phyloP scores from a whole-genome alignment of 2,888 invertebrate genomes.

The Xestia xanthographa region DNA sequence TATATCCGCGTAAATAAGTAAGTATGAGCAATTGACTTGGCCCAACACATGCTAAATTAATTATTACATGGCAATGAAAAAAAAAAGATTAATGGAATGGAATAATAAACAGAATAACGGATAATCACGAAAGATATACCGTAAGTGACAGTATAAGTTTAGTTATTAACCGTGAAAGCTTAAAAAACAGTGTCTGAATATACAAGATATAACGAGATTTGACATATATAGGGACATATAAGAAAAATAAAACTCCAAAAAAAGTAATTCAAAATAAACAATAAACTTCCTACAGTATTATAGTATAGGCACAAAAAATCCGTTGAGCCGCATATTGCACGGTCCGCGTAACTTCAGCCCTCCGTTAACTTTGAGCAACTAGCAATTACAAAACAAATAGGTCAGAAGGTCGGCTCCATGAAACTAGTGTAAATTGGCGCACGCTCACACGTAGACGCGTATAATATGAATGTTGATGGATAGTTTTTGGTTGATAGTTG shows the following conservation, averaged over 20 bases:
- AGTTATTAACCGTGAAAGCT: too few species aligned
- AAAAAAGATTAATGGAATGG: too few species aligned
- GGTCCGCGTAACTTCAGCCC: slow-evolving; percentile 18
- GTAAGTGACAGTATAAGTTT: too few species aligned
- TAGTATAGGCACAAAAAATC: slow-evolving; percentile 28
- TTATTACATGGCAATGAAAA: not conserved
- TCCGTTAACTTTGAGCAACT: slow-evolving; percentile 49
- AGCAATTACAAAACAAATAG: slow-evolving; percentile 11
- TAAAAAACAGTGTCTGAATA: too few species aligned
- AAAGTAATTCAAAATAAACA: not conserved
- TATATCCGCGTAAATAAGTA: not conserved
- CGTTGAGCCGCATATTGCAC: slow-evolving; percentile 37
- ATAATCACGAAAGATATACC: too few species aligned
- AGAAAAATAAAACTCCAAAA: not conserved
- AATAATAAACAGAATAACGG: too few species aligned
- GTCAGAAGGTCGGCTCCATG: not conserved
- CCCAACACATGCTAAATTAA: not conserved
- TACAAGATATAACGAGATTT: not conserved
- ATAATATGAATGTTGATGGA: too few species aligned
- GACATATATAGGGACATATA: not conserved
- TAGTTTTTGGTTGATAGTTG: too few species aligned
- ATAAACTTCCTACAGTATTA: not conserved
- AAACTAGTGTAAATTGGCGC: not conserved
- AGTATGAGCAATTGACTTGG: not conserved
- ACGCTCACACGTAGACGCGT: not conserved